Evolutionary conservation across 2,888 invertebrate genomes (phyloP).

Genomic region (Chelonus formosanus): DNA sequence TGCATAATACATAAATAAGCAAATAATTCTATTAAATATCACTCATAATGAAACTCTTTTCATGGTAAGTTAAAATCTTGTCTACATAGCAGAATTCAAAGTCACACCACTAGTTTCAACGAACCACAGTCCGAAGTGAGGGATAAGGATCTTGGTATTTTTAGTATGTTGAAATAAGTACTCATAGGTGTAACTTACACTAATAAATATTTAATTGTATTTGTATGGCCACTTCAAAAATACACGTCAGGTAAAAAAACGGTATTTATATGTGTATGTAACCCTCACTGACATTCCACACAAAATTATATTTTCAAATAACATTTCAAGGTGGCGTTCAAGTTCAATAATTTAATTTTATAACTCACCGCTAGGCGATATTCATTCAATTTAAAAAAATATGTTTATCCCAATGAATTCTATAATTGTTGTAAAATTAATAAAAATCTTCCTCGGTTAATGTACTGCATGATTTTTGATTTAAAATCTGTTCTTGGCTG

Average conservation of each 20-base stretch:
- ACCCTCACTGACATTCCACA: no score
- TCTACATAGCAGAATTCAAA: constrained; percentile 5
- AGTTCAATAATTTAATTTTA: no score
- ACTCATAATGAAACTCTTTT: background rate
- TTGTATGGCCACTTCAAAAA: background rate
- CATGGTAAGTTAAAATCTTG: background rate
- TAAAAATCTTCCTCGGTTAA: constrained; percentile 72
- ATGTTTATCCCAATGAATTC: no score
- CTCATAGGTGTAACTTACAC: constrained; percentile 1
- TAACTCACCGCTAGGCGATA: no score
- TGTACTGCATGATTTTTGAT: constrained; percentile 65
- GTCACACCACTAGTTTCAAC: constrained; percentile 23
- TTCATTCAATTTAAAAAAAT: background rate
- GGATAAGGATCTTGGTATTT: constrained; percentile 5
- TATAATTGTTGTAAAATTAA: constrained; percentile 52
- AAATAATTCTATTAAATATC: background rate
- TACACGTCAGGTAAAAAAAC: constrained; percentile 4
- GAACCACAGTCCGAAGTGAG: constrained; percentile 12
- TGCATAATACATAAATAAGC: background rate
- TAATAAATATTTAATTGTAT: no score
- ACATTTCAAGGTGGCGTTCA: no score
- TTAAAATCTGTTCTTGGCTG: constrained; percentile 90
- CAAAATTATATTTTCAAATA: no score
- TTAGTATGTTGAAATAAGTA: background rate
- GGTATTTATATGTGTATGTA: no score